Evolutionary conservation across 2,888 invertebrate species (phyloP).

Genomic region (Hirtodrosophila duncani): DNA sequence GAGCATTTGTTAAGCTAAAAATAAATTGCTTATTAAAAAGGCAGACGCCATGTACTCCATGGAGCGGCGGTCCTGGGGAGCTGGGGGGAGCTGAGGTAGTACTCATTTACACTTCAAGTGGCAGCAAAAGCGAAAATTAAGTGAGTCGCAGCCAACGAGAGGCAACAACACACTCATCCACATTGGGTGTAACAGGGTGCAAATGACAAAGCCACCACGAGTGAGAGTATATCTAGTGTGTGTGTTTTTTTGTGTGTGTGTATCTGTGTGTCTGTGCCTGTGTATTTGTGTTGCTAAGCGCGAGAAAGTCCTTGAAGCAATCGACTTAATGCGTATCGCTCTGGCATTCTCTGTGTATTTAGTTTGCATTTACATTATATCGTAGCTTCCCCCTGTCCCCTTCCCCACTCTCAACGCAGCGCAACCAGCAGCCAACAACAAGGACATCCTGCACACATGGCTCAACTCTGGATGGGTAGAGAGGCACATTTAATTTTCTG

Average conservation of each 20-base stretch:
- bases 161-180: constrained; percentile 13
- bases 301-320: constrained; percentile 65
- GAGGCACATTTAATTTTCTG: constrained; percentile 63
- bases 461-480: constrained; percentile 8
- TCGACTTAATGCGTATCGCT: constrained; percentile 69
- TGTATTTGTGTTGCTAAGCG: constrained; percentile 14
- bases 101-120: constrained; percentile 69
- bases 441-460: constrained; percentile 31
- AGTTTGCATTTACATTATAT: constrained; percentile 68
- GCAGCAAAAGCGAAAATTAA: constrained; percentile 60
- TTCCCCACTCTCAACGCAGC: no score
- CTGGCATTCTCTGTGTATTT: constrained; percentile 47
- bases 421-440: constrained; percentile 13
- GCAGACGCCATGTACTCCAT: constrained; percentile 24
- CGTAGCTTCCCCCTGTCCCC: no score
- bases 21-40: constrained; percentile 68
- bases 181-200: constrained; percentile 7
- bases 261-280: constrained; percentile 20
- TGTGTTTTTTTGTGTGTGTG: neutral
- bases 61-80: constrained; percentile 5
- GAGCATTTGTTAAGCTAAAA: constrained; percentile 63
- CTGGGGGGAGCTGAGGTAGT: constrained; percentile 31
- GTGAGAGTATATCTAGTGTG: no score
- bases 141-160: constrained; percentile 43
- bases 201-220: constrained; percentile 52